Evolutionary conservation across 2,113 vertebrate genomes (phyloP).

Genomic region (Lepus americanus): DNA sequence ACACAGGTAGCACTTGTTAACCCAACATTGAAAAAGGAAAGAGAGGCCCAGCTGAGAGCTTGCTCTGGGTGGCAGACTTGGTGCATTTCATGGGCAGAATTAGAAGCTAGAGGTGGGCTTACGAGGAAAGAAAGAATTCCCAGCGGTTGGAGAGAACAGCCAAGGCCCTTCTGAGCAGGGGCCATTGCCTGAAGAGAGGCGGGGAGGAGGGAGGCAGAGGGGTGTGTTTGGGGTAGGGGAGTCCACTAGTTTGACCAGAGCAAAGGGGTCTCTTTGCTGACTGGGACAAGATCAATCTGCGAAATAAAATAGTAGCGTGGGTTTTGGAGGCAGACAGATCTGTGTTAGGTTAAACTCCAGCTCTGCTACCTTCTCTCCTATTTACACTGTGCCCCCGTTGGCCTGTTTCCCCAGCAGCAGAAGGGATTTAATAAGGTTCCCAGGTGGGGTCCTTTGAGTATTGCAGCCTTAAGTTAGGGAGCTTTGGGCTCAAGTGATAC

Average conservation of each 20-base stretch:
- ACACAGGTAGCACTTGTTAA: too few relatives aligned
- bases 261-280: too few relatives aligned
- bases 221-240: fast-evolving
- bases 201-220: not conserved
- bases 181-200: not conserved
- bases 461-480: not conserved
- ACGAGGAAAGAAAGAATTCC: not conserved
- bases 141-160: not conserved
- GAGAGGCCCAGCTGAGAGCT: too few relatives aligned
- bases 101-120: not conserved
- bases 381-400: not conserved
- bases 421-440: not conserved
- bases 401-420: not conserved
- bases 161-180: not conserved
- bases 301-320: not conserved
- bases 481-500: not conserved
- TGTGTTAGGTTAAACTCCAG: not conserved
- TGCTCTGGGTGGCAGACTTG: not conserved
- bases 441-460: not conserved
- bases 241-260: not conserved
- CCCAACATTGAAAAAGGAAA: too few relatives aligned
- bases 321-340: not conserved
- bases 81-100: not conserved
- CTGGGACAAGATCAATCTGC: not conserved
- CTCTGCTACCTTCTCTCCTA: not conserved